Base-by-base conservation (phyloP, 2,113 vertebrate species). In the Onychostoma macrolepis region DNA sequence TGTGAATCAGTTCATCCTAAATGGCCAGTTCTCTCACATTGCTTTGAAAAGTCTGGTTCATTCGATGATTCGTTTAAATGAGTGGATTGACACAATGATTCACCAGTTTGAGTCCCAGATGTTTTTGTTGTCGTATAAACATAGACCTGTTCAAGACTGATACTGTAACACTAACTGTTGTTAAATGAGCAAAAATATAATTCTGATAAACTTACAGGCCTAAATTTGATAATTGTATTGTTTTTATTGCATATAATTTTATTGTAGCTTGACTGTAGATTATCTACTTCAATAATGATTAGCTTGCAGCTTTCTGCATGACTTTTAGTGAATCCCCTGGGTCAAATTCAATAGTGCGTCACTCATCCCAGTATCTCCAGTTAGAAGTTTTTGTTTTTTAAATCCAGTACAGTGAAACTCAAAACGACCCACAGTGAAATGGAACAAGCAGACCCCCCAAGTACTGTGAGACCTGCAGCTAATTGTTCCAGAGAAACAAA, bases 361-460 rank as follows among this genome's bases (percentile, higher is more conserved):
- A 72, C 69, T 41, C 69, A 41, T 41, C 21, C 36, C 36, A 41
- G 21, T n/a, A 21, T n/a, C 69, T 72, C 36, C 69, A 72, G 19
- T 41, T 4, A 4, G 17, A 21, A 71, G 33, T 21, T 36, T 24
- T 24, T 56, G 8, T 24, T 58, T 53, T 15, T 53, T 53, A 7
- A 24, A 10, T 21, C 69, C 21, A 41, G 8, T 4, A 56, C 36
- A n/a, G 7, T 19, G 36, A 86, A 67, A 19, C 5, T 53, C 15
- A 80, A 69, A 71, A n/a, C 21, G n/a, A 76, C n/a, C 67, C 56
- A 76, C 43, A n/a, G 58, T 87, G 41, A 80, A 43, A 56, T 80
- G 74, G 85, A 86, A 53, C 63, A 41, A 26, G 6, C 24, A 76
- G 84, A 45, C 17, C 43, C 83, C 82, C 50, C 17, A 69, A 58